Evolutionary conservation across 1,140 invertebrate genomes (phyloP).

Genomic region (Odontomachus brunneus): DNA sequence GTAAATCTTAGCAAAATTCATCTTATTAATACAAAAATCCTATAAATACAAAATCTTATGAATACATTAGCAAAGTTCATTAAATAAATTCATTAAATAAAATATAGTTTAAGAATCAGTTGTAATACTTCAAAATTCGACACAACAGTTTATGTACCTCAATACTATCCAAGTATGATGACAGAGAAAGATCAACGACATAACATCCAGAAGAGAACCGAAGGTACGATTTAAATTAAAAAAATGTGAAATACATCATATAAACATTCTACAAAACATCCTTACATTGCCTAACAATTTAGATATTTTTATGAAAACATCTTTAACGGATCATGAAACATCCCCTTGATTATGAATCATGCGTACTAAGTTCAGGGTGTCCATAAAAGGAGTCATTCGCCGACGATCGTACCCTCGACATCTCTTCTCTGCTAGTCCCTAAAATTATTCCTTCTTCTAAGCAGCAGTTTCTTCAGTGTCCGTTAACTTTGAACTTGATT

Average conservation of each 20-base stretch:
- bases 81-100: background rate
- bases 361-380: slow-evolving; percentile 2
- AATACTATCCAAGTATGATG: background rate
- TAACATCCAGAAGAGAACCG: background rate
- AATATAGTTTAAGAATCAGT: background rate
- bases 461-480: background rate
- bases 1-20: background rate
- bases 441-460: slow-evolving; percentile 50
- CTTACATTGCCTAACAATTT: background rate
- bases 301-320: background rate
- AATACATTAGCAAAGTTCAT: background rate
- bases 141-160: background rate
- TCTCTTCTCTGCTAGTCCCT: background rate
- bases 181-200: background rate
- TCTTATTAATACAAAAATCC: slow-evolving; percentile 1
- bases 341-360: background rate
- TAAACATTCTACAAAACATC: background rate
- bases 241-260: slow-evolving; percentile 6
- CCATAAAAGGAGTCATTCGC: slow-evolving; percentile 28
- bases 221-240: background rate
- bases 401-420: background rate
- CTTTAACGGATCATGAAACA: background rate
- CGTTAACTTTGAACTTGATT: slow-evolving; percentile 12
- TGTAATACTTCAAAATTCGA: background rate
- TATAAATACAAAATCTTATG: slow-evolving; percentile 16